Evolutionary conservation across 2,888 invertebrate genomes (phyloP).

Genomic region (Sarcophaga subvicina): DNA sequence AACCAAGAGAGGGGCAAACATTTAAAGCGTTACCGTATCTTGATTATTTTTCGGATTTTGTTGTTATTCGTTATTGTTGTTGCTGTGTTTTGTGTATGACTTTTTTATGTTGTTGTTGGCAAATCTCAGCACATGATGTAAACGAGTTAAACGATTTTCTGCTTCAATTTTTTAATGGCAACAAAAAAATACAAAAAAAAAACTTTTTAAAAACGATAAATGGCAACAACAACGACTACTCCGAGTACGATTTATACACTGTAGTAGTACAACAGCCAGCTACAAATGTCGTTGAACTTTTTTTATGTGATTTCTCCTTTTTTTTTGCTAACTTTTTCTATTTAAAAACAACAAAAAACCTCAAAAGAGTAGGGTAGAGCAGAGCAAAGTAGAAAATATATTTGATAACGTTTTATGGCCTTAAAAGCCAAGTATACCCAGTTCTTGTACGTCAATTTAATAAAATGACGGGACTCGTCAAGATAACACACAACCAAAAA

Average conservation of each 20-base stretch:
- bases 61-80: slow-evolving; percentile 17
- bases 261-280: slow-evolving; percentile 30
- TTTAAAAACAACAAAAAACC: slow-evolving; percentile 15
- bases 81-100: neutral
- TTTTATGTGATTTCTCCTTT: slow-evolving; percentile 12
- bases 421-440: slow-evolving; percentile 35
- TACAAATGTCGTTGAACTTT: slow-evolving; percentile 61
- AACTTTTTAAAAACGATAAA: neutral
- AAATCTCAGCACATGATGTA: slow-evolving; percentile 19
- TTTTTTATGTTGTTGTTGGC: neutral
- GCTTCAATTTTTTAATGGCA: slow-evolving; percentile 56
- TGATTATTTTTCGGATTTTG: slow-evolving; percentile 30
- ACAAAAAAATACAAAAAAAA: slow-evolving; percentile 27
- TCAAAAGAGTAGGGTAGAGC: neutral
- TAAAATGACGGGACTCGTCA: slow-evolving; percentile 9
- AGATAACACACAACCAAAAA: neutral
- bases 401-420: slow-evolving; percentile 42
- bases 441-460: slow-evolving; percentile 50
- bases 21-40: slow-evolving; percentile 27
- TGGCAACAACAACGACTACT: neutral
- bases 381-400: neutral
- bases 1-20: neutral
- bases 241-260: neutral
- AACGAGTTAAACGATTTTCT: slow-evolving; percentile 61
- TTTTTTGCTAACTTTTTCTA: slow-evolving; percentile 34